These are phyloP conservation scores for Glyptemys insculpta DNA, from an alignment of 2,797 vertebrate species.

Conservation along the genomic window DNA sequence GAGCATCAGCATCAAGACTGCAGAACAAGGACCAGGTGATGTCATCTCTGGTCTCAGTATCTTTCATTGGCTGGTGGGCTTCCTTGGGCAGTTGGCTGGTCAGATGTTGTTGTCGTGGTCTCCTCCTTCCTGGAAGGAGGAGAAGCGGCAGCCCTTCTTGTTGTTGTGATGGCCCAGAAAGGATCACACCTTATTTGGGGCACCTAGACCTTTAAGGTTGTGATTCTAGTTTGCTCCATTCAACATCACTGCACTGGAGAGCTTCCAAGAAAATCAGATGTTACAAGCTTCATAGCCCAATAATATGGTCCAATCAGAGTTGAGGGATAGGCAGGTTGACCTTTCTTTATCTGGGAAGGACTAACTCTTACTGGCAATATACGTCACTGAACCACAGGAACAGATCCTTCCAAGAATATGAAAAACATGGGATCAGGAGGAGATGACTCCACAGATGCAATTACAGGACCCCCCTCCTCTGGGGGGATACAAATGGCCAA, in stretches of 20 bases:
- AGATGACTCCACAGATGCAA: not conserved
- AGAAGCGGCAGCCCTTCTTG: not conserved
- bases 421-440: not conserved
- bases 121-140: not conserved
- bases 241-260: not conserved
- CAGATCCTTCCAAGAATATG: not conserved
- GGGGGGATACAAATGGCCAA: not conserved
- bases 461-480: not conserved
- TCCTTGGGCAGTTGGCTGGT: not conserved
- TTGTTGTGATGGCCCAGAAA: not conserved
- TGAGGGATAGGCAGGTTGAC: not conserved
- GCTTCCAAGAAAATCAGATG: not conserved
- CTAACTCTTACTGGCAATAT: not conserved
- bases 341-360: not conserved
- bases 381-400: not conserved
- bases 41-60: not conserved
- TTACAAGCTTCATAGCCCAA: not conserved
- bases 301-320: not conserved
- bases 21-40: not conserved
- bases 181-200: not conserved
- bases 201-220: not conserved
- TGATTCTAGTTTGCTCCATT: not conserved
- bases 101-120: not conserved
- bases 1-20: not conserved
- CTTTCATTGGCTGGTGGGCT: not conserved